Conservation (phyloP, 2,888 invertebrate genomes). For the Eupithecia vulgata region DNA sequence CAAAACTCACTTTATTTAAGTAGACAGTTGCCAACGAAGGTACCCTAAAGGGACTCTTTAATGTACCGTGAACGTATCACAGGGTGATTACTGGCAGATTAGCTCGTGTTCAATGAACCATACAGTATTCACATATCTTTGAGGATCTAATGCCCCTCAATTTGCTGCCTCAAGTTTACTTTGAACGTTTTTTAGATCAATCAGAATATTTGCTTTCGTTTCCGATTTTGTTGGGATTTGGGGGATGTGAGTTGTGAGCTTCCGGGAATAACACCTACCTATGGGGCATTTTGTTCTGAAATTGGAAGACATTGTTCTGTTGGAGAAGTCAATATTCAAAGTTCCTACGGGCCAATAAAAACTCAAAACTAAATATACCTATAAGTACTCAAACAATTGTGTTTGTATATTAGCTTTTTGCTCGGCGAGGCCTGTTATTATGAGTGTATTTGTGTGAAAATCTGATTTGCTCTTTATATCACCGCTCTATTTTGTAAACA, state of each 20-base stretch:
- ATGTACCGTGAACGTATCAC: conserved; percentile 32
- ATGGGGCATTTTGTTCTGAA: not conserved
- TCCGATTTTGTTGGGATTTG: conserved; percentile 20
- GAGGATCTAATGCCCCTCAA: conserved; percentile 28
- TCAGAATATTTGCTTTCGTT: conserved; percentile 41
- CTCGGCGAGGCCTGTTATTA: not conserved
- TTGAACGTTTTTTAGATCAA: conserved; percentile 55
- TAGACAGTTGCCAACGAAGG: not conserved
- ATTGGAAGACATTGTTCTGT: not conserved
- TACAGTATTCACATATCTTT: conserved; percentile 29
- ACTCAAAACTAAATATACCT: too few relatives aligned
- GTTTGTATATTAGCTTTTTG: too few relatives aligned
- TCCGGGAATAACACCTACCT: not conserved
- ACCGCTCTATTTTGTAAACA: not conserved
- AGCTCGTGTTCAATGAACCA: conserved; percentile 35
- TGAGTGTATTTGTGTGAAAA: too few relatives aligned
- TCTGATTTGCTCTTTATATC: not conserved
- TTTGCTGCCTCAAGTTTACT: conserved; percentile 50
- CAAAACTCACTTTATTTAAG: not conserved
- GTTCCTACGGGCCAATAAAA: not conserved
- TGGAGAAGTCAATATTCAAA: not conserved
- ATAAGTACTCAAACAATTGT: too few relatives aligned
- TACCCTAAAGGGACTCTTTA: conserved; percentile 10
- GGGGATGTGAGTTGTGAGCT: conserved; percentile 2
- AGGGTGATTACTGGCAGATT: conserved; percentile 26